Evolutionary conservation across 2,113 vertebrate species (phyloP).

Genomic region (Sceloporus undulatus): DNA sequence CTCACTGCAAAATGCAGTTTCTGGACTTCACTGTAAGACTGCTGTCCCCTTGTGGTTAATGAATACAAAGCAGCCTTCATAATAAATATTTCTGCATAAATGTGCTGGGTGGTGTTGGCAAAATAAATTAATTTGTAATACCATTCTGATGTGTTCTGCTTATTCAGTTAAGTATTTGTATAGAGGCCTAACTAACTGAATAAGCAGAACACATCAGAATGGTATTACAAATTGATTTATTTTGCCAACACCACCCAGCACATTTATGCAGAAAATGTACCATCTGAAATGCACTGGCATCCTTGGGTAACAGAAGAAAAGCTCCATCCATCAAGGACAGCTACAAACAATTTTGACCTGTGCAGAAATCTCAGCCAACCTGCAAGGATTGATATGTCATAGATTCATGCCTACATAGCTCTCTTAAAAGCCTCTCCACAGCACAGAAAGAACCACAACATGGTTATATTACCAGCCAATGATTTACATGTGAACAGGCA

Average conservation of each 20-base stretch:
- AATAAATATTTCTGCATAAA: neutral
- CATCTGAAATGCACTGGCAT: neutral
- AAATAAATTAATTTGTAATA: no score
- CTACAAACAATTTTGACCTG: neutral
- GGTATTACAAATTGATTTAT: no score
- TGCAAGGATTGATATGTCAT: neutral
- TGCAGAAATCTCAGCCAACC: neutral
- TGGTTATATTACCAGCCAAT: neutral
- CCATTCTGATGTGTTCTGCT: no score
- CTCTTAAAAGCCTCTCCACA: neutral
- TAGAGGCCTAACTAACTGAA: no score
- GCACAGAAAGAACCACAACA: neutral
- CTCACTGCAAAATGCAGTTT: neutral
- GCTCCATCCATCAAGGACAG: neutral
- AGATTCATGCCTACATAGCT: no score
- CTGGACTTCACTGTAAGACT: neutral
- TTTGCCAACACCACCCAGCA: neutral
- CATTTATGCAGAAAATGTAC: neutral
- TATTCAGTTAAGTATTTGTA: no score
- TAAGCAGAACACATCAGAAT: no score
- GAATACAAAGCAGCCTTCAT: neutral
- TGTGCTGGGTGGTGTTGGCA: neutral
- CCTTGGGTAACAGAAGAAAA: neutral
- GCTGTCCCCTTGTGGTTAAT: slow-evolving; percentile 24
- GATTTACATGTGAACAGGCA: neutral